A percentile compares a stretch with the other conserved stretches of the same genome.
Conservation (phyloP, 2,888 invertebrate species). For the Bhutanitis thaidina region DNA sequence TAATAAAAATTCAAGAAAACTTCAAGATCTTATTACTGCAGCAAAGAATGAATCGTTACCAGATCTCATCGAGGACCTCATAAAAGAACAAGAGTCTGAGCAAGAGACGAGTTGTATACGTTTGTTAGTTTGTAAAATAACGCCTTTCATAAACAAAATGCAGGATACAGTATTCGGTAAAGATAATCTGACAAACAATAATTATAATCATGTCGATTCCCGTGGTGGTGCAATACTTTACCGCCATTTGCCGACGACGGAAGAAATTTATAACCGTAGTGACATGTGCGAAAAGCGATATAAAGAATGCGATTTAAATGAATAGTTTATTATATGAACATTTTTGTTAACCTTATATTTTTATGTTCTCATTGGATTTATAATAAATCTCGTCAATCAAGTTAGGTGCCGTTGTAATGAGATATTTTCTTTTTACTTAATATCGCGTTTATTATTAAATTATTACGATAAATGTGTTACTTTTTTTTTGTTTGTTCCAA, state of each 20-base stretch:
- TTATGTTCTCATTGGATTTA: no score
- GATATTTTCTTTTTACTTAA: no score
- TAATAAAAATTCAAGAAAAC: constrained; percentile 78
- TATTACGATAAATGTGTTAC: no score
- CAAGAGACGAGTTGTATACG: constrained; percentile 85
- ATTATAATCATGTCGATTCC: constrained; percentile 40
- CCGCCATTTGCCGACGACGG: constrained; percentile 80
- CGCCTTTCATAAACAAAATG: constrained; percentile 88
- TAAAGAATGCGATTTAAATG: constrained; percentile 67
- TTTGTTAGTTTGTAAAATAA: constrained; percentile 87
- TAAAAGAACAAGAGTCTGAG: constrained; percentile 74
- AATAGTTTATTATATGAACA: constrained; percentile 30
- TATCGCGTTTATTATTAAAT: no score
- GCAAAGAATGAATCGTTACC: constrained; percentile 83
- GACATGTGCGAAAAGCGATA: constrained; percentile 82
- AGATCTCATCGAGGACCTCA: constrained; percentile 79
- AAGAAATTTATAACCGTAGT: constrained; percentile 81
- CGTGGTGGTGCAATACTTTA: constrained; percentile 71
- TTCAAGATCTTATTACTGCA: constrained; percentile 78
- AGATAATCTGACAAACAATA: constrained; percentile 41
- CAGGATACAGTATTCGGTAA: constrained; percentile 82
- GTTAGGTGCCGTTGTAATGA: no score
- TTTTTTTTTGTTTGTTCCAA: no score
- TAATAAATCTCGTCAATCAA: no score
- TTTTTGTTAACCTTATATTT: no score